phyloP scores from a whole-genome alignment of 2,797 vertebrate species.

The Acestrorhynchus altus region DNA sequence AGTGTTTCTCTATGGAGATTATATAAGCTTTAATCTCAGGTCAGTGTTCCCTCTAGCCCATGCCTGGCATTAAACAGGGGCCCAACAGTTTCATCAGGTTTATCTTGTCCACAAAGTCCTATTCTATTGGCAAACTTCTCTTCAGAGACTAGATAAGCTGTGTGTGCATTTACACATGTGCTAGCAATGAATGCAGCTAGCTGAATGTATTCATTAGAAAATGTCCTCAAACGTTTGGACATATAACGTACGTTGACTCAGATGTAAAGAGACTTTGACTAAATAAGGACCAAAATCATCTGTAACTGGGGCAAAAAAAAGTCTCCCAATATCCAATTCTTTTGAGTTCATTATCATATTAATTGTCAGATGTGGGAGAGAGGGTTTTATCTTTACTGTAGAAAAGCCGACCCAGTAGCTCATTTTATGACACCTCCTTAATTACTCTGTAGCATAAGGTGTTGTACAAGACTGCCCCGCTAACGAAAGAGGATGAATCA shows the following conservation, averaged over 20 bases:
- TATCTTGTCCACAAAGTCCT: too few species aligned
- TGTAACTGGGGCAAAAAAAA: conserved; percentile 22
- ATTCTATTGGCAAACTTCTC: too few species aligned
- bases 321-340: conserved; percentile 48
- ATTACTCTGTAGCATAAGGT: conserved; percentile 53
- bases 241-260: neutral
- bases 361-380: conserved; percentile 77
- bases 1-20: too few species aligned
- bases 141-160: too few species aligned
- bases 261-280: neutral
- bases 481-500: conserved; percentile 51
- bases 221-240: too few species aligned
- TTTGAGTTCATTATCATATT: conserved; percentile 81
- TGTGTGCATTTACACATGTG: too few species aligned
- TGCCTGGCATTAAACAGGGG: too few species aligned
- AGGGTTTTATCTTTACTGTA: conserved; percentile 67
- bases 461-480: conserved; percentile 33
- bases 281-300: conserved; percentile 20
- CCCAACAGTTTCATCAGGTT: too few species aligned
- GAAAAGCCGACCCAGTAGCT: conserved; percentile 76
- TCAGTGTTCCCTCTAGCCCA: too few species aligned
- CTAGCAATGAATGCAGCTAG: too few species aligned
- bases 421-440: conserved; percentile 68
- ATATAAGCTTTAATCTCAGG: too few species aligned
- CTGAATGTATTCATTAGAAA: too few species aligned